Percentiles rank a stretch among this genome's conserved stretches.
phyloP scores from a whole-genome alignment of 1,140 invertebrate species.

The Pogonomyrmex barbatus region DNA sequence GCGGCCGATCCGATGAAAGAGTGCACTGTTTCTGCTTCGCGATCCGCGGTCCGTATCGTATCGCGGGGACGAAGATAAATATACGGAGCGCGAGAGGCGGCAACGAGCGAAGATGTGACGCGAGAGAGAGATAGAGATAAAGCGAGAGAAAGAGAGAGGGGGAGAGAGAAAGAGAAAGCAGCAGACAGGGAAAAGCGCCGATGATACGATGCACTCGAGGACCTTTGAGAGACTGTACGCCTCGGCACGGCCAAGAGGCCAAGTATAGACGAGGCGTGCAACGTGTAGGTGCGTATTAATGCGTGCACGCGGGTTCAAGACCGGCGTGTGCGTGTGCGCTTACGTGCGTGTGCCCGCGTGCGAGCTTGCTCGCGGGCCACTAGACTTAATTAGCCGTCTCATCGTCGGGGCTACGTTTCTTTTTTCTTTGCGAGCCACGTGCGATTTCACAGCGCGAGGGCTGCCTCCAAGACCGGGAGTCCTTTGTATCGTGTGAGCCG shows the following conservation, averaged over 20 bases:
- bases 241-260: conserved; percentile 78
- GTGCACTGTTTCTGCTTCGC: conserved; percentile 60
- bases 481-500: conserved; percentile 34
- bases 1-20: conserved; percentile 65
- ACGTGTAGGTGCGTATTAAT: conserved; percentile 58
- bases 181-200: conserved; percentile 49
- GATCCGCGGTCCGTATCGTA: conserved; percentile 37
- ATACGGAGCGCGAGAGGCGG: conserved; percentile 36
- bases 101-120: conserved; percentile 23
- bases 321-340: background rate
- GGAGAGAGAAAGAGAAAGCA: conserved; percentile 25
- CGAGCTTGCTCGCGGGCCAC: conserved; percentile 40
- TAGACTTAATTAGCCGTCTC: conserved; percentile 76
- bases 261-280: conserved; percentile 81
- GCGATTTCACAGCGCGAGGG: conserved; percentile 38
- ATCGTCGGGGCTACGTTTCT: conserved; percentile 55
- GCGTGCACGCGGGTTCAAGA: conserved; percentile 2
- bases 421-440: background rate
- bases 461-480: background rate
- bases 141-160: conserved; percentile 6
- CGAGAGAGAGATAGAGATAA: conserved; percentile 14
- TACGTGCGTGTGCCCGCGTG: background rate
- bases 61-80: conserved; percentile 61
- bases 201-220: conserved; percentile 82
- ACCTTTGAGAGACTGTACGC: conserved; percentile 83